Conservation (phyloP, 2,113 vertebrate genomes). For the Malurus alboscapulatus region DNA sequence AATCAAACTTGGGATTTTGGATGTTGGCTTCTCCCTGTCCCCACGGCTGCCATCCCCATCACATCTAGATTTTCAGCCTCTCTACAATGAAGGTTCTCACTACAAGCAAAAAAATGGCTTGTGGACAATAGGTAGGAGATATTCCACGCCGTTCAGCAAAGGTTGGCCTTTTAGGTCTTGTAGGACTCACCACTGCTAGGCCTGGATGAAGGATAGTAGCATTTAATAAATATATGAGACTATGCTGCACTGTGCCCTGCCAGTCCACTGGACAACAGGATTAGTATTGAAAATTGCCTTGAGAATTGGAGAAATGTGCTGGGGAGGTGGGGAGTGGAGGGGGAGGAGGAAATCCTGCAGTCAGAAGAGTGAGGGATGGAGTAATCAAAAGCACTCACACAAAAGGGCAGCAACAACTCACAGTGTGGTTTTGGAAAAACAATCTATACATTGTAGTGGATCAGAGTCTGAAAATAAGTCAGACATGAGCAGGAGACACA, state of each 20-base stretch:
- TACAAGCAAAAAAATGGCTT: neutral
- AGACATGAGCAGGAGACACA: neutral
- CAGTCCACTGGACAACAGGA: neutral
- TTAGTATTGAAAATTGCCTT: neutral
- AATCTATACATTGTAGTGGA: neutral
- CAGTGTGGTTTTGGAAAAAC: neutral
- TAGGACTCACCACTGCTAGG: neutral
- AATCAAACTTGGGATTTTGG: neutral
- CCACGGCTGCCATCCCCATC: neutral
- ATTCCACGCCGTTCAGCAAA: neutral
- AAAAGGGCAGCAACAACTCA: neutral
- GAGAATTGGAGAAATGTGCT: neutral
- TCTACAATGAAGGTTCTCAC: neutral
- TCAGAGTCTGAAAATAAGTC: neutral
- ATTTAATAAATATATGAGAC: neutral
- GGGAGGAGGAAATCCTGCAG: too few species aligned
- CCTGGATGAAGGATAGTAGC: neutral
- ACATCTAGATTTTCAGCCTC: neutral
- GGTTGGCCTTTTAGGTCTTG: neutral
- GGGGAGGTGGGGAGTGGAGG: neutral
- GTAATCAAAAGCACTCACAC: neutral
- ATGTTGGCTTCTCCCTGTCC: neutral
- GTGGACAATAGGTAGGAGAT: neutral
- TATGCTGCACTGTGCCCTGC: neutral
- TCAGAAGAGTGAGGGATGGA: neutral